These are phyloP conservation scores for Bambusicola thoracicus DNA, from an alignment of 2,113 vertebrate species.

Conservation along the genomic window DNA sequence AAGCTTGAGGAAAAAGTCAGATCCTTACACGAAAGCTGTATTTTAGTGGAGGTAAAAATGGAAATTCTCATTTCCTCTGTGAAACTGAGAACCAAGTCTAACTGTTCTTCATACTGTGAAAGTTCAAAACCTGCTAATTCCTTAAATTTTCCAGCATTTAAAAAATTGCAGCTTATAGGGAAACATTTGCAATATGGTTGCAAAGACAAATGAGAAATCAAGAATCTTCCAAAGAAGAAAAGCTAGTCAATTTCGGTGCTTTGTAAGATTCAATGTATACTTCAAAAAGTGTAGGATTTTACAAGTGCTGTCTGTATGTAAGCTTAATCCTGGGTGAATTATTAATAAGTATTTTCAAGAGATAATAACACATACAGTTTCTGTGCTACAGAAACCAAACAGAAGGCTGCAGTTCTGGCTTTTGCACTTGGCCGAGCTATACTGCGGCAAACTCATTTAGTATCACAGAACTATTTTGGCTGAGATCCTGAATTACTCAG, in stretches of 20 bases:
- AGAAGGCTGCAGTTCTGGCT: slow-evolving; percentile 3
- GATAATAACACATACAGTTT: not conserved
- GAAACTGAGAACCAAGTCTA: not conserved
- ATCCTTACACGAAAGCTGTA: not conserved
- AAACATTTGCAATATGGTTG: not conserved
- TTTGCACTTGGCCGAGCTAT: slow-evolving; percentile 10
- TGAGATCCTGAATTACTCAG: slow-evolving; percentile 32
- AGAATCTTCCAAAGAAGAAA: not conserved
- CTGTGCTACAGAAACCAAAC: not conserved
- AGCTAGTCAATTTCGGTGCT: not conserved
- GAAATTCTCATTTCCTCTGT: not conserved
- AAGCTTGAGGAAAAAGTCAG: not conserved
- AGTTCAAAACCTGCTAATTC: not conserved
- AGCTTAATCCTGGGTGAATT: not conserved
- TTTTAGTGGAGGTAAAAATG: not conserved
- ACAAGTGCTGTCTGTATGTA: not conserved
- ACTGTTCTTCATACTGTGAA: not conserved
- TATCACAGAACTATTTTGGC: slow-evolving; percentile 35
- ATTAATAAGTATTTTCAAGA: slow-evolving; percentile 23
- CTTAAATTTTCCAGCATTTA: not conserved
- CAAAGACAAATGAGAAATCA: not conserved
- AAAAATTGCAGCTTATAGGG: not conserved
- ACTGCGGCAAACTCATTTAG: slow-evolving; percentile 42
- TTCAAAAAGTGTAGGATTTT: not conserved
- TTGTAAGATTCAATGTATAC: not conserved